Evolutionary conservation across 2,113 vertebrate genomes (phyloP).

Genomic region (Calidris pygmaea): DNA sequence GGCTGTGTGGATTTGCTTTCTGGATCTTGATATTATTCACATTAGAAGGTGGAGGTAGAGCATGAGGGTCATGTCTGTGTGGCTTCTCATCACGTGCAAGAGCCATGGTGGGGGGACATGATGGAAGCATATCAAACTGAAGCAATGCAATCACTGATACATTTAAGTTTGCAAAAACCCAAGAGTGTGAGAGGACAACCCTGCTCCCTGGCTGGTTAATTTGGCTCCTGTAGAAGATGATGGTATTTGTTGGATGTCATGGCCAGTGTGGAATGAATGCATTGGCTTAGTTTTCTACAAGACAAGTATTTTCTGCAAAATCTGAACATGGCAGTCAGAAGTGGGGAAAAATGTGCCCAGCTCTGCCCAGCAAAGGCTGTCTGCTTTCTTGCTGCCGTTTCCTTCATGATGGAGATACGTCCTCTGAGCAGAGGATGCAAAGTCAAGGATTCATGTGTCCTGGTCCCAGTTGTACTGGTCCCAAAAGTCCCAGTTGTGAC

Average conservation of each 20-base stretch:
- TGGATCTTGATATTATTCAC: not conserved
- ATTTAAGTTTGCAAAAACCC: not conserved
- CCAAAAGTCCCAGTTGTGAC: not conserved
- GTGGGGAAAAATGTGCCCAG: not conserved
- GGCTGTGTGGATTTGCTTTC: not conserved
- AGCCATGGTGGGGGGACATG: rapidly evolving
- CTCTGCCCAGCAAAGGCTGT: not conserved
- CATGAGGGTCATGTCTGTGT: not conserved
- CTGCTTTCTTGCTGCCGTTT: not conserved
- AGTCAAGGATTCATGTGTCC: not conserved
- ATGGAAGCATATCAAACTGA: not conserved
- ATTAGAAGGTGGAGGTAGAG: not conserved
- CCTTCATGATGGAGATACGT: not conserved
- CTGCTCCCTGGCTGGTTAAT: not conserved
- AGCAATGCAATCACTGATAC: not conserved
- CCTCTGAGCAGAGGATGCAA: not conserved
- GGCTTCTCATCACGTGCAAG: not conserved
- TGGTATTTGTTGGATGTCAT: not conserved
- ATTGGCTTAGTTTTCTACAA: not conserved
- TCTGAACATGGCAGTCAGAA: not conserved
- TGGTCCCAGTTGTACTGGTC: not conserved
- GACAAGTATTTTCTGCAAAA: not conserved
- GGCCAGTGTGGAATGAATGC: not conserved
- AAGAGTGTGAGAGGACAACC: not conserved
- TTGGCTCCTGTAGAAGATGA: not conserved